These are phyloP conservation scores for Crotalus helleri DNA, from an alignment of 2,113 vertebrate species.

Conservation along the genomic window DNA sequence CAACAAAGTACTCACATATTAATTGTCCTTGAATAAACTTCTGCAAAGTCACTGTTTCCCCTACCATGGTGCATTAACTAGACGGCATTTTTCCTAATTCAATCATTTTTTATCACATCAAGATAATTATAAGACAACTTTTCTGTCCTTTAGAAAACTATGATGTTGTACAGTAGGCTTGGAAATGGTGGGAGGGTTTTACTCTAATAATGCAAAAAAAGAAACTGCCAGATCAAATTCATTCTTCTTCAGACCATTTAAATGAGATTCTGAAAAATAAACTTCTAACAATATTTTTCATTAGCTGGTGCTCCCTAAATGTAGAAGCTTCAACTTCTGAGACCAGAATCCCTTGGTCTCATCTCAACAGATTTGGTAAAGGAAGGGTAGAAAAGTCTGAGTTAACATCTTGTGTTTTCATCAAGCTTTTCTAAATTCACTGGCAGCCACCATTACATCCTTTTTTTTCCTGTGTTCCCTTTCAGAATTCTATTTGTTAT, in stretches of 20 bases:
- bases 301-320: background rate
- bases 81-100: background rate
- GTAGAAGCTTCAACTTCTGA: background rate
- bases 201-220: background rate
- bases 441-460: background rate
- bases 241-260: background rate
- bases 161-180: background rate
- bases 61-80: background rate
- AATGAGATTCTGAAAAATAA: background rate
- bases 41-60: background rate
- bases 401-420: background rate
- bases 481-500: background rate
- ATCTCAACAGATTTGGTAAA: background rate
- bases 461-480: background rate
- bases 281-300: background rate
- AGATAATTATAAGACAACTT: background rate
- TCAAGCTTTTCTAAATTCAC: background rate
- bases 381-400: background rate
- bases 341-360: background rate
- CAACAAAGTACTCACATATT: background rate
- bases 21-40: background rate
- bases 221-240: background rate
- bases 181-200: background rate
- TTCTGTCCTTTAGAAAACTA: background rate
- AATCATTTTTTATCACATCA: background rate